phyloP scores from a whole-genome alignment of 2,888 invertebrate genomes.

The Caenorhabditis sinica region DNA sequence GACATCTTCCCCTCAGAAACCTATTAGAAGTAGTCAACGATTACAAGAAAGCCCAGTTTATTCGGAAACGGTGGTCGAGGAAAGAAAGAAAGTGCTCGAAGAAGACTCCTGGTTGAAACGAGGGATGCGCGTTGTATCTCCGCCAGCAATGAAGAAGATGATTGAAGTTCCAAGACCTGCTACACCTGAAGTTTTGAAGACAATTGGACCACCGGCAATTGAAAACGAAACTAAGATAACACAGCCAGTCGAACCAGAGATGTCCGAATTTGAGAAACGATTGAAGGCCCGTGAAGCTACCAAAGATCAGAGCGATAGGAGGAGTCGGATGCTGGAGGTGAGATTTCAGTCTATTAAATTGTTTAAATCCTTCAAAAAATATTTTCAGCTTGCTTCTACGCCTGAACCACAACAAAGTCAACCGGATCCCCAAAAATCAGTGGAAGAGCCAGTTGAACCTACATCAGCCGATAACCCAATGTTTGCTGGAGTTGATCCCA shows the following conservation, averaged over 20 bases:
- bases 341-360: neutral
- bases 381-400: constrained; percentile 7
- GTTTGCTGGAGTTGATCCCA: constrained; percentile 71
- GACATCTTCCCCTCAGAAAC: constrained; percentile 63
- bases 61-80: neutral
- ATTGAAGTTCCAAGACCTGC: neutral
- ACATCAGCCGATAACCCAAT: constrained; percentile 57
- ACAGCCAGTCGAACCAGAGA: constrained; percentile 3
- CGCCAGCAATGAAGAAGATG: constrained; percentile 11
- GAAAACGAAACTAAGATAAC: neutral
- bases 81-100: neutral
- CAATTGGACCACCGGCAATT: neutral
- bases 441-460: constrained; percentile 14
- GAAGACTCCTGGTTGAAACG: constrained; percentile 19
- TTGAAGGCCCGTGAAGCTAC: constrained; percentile 21
- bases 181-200: neutral
- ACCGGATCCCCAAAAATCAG: neutral
- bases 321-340: constrained; percentile 45
- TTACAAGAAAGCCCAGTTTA: neutral
- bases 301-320: constrained; percentile 19
- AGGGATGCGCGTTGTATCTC: constrained; percentile 48
- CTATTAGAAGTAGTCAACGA: neutral
- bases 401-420: neutral
- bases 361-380: neutral
- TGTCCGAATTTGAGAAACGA: constrained; percentile 48